Evolutionary conservation across 2,797 vertebrate genomes (phyloP).

Genomic region (Halcyon badia): DNA sequence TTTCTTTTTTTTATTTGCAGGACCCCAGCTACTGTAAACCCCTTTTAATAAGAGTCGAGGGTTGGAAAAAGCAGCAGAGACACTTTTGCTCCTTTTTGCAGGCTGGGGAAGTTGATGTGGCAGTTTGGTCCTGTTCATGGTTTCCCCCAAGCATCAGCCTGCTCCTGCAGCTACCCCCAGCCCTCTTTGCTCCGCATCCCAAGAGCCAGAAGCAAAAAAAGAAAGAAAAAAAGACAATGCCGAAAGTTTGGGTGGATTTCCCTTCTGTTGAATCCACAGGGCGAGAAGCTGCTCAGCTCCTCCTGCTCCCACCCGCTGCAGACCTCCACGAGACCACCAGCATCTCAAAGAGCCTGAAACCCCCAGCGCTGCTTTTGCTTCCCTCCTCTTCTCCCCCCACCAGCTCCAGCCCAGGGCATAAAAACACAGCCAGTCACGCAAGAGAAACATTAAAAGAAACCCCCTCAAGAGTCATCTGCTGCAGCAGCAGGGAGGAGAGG

Average conservation of each 20-base stretch:
- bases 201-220: not conserved
- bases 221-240: rapidly evolving
- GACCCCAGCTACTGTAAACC: not conserved
- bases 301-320: not conserved
- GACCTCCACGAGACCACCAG: not conserved
- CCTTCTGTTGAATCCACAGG: not conserved
- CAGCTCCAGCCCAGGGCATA: not conserved
- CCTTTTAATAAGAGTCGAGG: not conserved
- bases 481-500: not conserved
- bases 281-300: not conserved
- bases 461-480: rapidly evolving
- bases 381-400: not conserved
- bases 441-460: not conserved
- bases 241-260: not conserved
- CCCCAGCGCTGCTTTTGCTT: not conserved
- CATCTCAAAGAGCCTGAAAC: not conserved
- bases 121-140: not conserved
- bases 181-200: not conserved
- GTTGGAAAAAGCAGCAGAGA: not conserved
- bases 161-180: not conserved
- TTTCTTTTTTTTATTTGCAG: not conserved
- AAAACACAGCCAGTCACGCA: not conserved
- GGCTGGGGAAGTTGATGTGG: not conserved
- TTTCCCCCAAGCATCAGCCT: rapidly evolving
- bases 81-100: not conserved